Conservation (phyloP, 2,888 invertebrate genomes). For the Chaetogeoica ovagalla region DNA sequence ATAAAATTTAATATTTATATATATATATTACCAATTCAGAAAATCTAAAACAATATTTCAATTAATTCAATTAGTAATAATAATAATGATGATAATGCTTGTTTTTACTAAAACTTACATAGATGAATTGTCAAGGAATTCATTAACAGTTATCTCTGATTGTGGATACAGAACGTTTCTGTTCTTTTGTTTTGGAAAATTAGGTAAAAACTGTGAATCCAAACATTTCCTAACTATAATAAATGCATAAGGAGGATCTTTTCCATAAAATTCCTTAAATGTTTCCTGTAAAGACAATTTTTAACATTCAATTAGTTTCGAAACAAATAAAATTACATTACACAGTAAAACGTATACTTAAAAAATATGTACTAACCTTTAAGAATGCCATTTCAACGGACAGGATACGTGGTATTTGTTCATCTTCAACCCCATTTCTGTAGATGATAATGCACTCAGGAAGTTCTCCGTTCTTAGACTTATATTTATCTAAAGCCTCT, state of each 20-base stretch:
- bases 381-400: slow-evolving; percentile 72
- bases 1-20: too few species aligned
- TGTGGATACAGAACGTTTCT: slow-evolving; percentile 66
- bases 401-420: slow-evolving; percentile 78
- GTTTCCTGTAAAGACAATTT: not conserved
- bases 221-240: slow-evolving; percentile 88
- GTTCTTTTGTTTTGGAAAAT: too few species aligned
- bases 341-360: not conserved
- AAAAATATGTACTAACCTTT: slow-evolving; percentile 56
- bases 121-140: slow-evolving; percentile 77
- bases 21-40: too few species aligned
- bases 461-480: too few species aligned
- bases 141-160: slow-evolving; percentile 87
- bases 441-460: too few species aligned
- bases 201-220: slow-evolving; percentile 72
- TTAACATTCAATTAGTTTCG: not conserved
- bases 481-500: too few species aligned
- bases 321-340: not conserved
- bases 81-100: not conserved
- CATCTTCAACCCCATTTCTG: slow-evolving; percentile 74
- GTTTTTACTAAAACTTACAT: slow-evolving; percentile 36
- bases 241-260: slow-evolving; percentile 65
- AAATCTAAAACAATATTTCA: too few species aligned
- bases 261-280: not conserved
- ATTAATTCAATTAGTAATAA: too few species aligned